These are phyloP conservation scores for Tetramorium simillimum DNA, from an alignment of 1,140 invertebrate genomes.

Conservation along the genomic window DNA sequence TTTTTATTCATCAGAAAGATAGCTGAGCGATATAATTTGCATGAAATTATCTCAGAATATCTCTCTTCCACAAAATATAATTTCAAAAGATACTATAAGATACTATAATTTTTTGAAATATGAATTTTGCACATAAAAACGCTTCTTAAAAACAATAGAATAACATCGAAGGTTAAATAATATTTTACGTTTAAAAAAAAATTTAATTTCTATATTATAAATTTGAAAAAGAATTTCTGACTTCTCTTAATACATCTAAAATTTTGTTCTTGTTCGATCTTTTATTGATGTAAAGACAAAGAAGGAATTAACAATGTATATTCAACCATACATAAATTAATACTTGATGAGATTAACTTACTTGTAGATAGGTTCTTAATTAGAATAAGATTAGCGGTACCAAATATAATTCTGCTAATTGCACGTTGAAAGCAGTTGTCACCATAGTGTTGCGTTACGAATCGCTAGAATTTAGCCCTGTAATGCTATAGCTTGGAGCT, in stretches of 20 bases:
- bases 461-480: constrained; percentile 45
- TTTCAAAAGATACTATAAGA: not conserved
- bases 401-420: constrained; percentile 53
- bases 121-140: not conserved
- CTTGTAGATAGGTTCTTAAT: not conserved
- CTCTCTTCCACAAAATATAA: not conserved
- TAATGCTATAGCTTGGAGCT: constrained; percentile 34
- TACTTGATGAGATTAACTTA: not conserved
- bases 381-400: constrained; percentile 32
- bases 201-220: not conserved
- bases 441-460: constrained; percentile 36
- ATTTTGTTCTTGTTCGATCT: not conserved
- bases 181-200: not conserved
- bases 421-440: constrained; percentile 55
- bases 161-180: not conserved
- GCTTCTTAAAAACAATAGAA: not conserved
- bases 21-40: not conserved
- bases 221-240: not conserved
- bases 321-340: not conserved
- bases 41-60: not conserved
- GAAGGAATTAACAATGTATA: not conserved
- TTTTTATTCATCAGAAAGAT: not conserved
- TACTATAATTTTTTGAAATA: not conserved
- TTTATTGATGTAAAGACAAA: no score
- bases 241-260: not conserved